Percentiles rank a stretch among this genome's conserved stretches.
phyloP scores from a whole-genome alignment of 2,113 vertebrate species.

The Athene cunicularia region DNA sequence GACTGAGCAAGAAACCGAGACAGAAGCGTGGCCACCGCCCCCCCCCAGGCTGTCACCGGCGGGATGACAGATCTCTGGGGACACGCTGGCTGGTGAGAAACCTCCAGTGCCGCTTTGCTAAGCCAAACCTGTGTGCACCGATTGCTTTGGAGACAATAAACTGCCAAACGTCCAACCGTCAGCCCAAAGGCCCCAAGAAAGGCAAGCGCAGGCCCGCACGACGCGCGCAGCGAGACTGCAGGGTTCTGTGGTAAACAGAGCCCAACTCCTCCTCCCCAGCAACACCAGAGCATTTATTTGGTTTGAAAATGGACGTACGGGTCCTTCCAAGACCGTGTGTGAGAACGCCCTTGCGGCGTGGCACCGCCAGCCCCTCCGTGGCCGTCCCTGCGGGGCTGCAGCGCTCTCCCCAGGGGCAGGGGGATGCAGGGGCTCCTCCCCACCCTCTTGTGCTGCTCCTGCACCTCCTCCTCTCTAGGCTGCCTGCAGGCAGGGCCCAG shows the following conservation, averaged over 20 bases:
- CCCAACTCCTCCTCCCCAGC: background rate
- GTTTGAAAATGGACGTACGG: background rate
- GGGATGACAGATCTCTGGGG: background rate
- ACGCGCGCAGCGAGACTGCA: too few relatives aligned
- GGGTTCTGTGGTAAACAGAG: too few relatives aligned
- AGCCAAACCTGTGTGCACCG: accelerated
- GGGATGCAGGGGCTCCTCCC: background rate
- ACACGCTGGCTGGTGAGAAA: background rate
- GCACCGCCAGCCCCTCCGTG: background rate
- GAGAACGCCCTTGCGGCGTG: accelerated
- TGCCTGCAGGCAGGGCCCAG: background rate
- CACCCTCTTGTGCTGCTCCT: background rate
- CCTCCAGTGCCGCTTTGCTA: background rate
- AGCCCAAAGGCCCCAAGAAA: background rate
- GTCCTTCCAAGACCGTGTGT: background rate
- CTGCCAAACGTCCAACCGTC: background rate
- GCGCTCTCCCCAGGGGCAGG: background rate
- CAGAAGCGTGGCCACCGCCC: background rate
- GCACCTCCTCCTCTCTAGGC: background rate
- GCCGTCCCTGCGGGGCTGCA: background rate
- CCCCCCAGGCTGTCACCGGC: background rate
- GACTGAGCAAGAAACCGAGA: background rate
- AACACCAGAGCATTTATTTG: background rate
- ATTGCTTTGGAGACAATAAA: background rate
- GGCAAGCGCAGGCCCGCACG: accelerated